These are phyloP conservation scores for Cactoblastis cactorum DNA, from an alignment of 2,888 invertebrate species.

Conservation along the genomic window DNA sequence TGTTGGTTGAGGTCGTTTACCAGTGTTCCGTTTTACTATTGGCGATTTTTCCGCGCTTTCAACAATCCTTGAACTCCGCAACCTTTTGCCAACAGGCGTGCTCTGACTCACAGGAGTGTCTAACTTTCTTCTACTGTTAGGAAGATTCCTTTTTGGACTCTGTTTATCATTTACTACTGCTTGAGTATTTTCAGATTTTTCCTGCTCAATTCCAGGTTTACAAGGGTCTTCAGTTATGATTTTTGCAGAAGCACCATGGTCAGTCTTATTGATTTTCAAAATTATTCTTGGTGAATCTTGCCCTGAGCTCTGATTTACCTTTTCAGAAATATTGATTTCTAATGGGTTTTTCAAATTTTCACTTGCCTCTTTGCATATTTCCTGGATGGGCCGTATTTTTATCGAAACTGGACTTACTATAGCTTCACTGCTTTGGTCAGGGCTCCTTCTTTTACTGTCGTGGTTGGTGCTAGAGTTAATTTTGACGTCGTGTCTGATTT, in stretches of 20 bases:
- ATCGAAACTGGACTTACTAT: constrained; percentile 27
- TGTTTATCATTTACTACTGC: constrained; percentile 47
- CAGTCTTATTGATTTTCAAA: constrained; percentile 82
- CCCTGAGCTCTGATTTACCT: constrained; percentile 60
- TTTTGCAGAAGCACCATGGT: constrained; percentile 72
- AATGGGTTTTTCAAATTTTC: constrained; percentile 65
- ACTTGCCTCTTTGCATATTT: constrained; percentile 42
- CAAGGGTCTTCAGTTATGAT: constrained; percentile 67
- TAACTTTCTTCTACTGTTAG: constrained; percentile 55
- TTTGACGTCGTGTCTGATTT: constrained; percentile 25
- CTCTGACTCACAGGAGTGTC: constrained; percentile 39
- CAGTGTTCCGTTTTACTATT: constrained; percentile 39
- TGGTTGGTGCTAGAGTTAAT: constrained; percentile 27
- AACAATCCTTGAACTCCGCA: constrained; percentile 65
- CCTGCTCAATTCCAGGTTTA: constrained; percentile 40
- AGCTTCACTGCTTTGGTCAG: constrained; percentile 36
- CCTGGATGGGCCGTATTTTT: constrained; percentile 40
- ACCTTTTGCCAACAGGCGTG: constrained; percentile 57
- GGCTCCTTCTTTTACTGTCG: constrained; percentile 28
- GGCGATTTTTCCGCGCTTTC: constrained; percentile 56
- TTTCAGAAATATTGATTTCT: constrained; percentile 68
- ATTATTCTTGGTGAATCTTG: constrained; percentile 80
- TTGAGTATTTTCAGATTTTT: constrained; percentile 46
- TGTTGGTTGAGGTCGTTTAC: constrained; percentile 48
- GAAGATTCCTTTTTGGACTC: constrained; percentile 45